Conservation (phyloP, 2,888 invertebrate species). For the Automeris io region DNA sequence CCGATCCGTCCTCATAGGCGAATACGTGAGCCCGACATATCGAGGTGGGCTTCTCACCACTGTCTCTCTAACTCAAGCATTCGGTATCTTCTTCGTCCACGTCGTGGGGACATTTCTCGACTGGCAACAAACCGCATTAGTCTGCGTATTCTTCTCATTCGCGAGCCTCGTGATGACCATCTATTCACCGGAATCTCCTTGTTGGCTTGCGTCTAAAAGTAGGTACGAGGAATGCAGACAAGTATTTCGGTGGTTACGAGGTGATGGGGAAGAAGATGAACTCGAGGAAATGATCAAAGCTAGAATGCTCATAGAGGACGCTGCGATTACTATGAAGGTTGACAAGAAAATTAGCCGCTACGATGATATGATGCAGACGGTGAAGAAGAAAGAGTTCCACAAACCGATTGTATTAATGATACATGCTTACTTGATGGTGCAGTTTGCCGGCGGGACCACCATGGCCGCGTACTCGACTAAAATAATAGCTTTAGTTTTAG, state of each 20-base stretch:
- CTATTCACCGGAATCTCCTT: constrained; percentile 77
- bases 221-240: constrained; percentile 66
- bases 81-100: constrained; percentile 78
- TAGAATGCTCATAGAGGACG: constrained; percentile 32
- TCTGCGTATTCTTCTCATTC: constrained; percentile 60
- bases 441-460: constrained; percentile 81
- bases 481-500: constrained; percentile 74
- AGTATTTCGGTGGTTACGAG: constrained; percentile 74
- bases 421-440: constrained; percentile 77
- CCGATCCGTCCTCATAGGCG: constrained; percentile 68
- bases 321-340: constrained; percentile 19
- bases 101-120: constrained; percentile 73
- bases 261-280: constrained; percentile 56
- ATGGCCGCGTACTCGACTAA: constrained; percentile 81
- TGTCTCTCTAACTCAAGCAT: constrained; percentile 72
- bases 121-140: constrained; percentile 72
- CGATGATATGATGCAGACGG: constrained; percentile 22
- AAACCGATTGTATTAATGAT: constrained; percentile 77
- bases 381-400: constrained; percentile 65
- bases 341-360: constrained; percentile 18
- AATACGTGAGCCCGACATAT: constrained; percentile 72
- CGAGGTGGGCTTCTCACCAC: constrained; percentile 78
- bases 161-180: constrained; percentile 53
- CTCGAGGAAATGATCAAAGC: constrained; percentile 46
- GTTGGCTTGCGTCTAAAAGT: constrained; percentile 75